Base-by-base conservation (phyloP, 2,113 vertebrate genomes). In the Chionodraco myersi region DNA sequence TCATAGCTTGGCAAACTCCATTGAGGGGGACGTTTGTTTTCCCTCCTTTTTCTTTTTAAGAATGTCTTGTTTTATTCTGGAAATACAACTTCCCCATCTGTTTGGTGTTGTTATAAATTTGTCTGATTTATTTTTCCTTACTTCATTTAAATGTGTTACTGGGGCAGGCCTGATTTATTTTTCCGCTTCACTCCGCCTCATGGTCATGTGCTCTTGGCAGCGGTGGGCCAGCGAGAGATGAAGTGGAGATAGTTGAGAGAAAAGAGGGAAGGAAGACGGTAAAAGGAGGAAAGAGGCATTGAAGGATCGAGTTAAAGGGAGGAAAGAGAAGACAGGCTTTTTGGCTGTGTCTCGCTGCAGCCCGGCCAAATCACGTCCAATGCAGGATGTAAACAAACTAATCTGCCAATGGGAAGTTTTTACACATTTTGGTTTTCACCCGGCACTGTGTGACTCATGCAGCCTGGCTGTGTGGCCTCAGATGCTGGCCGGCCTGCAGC, bases 381-480 rank as follows among this genome's bases (percentile, higher is more conserved):
- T 8, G 82, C 88, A 92, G 91, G 90, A 93, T 92, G 90, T 94
- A 92, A 94, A 94, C 91, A 94, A 89, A 82, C 75, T 62, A 51
- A 89, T 89, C 75, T 90, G 91, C 92, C 91, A 92, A 83, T 76
- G 80, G 67, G 83, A 79, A 72, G 68, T 79, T 93, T 92, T 93
- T 89, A 90, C 87, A 87, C 89, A 84, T 89, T 89, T 88, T 61
- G 84, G 75, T 85, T 84, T 60, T 80, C 34, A 72, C 78, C 77
- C 49, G 56, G 75, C 61, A 82, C 80, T 58, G 69, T 67, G 85
- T 93, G 91, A 91, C 80, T 91, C 84, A 86, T 79, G 65, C 76
- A 57, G 82, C 70, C 56, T 75, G 63, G 58, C 79, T 69, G 62
- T 75, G 86, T 85, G 82, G 88, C 77, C 80, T 84, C 82, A 84